Evolutionary conservation across 2,113 vertebrate genomes (phyloP).

Genomic region (Sapajus apella): DNA sequence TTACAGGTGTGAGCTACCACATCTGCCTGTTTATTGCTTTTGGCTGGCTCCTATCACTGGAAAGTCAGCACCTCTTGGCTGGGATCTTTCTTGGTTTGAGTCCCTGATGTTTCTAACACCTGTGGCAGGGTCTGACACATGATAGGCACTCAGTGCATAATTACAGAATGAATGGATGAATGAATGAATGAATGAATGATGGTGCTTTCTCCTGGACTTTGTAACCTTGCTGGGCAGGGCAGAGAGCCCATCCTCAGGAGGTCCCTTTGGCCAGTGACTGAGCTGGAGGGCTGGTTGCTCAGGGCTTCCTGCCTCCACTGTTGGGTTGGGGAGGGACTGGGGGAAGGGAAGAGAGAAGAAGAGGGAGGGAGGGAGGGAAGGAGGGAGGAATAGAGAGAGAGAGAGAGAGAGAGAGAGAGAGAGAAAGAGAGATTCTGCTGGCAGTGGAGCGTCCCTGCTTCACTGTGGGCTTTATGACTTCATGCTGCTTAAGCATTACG

Average conservation of each 20-base stretch:
- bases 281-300: background rate
- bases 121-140: background rate
- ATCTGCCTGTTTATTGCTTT: background rate
- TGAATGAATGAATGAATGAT: background rate
- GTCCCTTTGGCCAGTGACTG: background rate
- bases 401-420: background rate
- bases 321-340: background rate
- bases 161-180: background rate
- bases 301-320: background rate
- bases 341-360: background rate
- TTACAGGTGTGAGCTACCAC: no score
- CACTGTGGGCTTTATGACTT: slow-evolving; percentile 82
- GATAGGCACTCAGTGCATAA: background rate
- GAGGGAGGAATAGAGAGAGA: background rate
- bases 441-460: slow-evolving; percentile 71
- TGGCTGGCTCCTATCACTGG: background rate
- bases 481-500: slow-evolving; percentile 82
- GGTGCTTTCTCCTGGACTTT: background rate
- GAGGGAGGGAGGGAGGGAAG: background rate
- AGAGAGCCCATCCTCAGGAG: background rate
- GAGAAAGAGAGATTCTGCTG: no score
- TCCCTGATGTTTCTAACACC: background rate
- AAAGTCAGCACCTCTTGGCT: background rate
- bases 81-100: background rate
- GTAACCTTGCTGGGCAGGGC: background rate